Conservation (phyloP, 2,888 invertebrate genomes). For the Tipula helvola region DNA sequence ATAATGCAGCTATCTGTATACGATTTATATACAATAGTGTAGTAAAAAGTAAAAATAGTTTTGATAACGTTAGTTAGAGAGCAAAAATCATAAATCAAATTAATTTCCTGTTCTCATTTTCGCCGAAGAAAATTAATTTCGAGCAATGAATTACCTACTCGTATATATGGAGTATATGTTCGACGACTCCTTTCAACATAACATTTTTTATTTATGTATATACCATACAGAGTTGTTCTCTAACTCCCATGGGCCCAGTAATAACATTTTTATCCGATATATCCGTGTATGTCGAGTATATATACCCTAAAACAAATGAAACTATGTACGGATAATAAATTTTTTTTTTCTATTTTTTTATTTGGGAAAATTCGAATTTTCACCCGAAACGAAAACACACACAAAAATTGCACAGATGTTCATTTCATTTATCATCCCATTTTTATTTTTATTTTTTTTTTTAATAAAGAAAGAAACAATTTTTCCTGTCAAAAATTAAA, state of each 20-base stretch:
- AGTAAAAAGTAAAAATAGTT: background rate
- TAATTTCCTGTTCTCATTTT: background rate
- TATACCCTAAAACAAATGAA: background rate
- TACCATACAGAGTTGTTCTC: background rate
- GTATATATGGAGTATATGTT: background rate
- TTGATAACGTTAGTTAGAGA: background rate
- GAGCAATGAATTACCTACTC: background rate
- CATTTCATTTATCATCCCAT: background rate
- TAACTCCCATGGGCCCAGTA: background rate
- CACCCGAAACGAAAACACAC: background rate
- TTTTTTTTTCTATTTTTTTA: background rate
- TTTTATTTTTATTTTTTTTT: background rate
- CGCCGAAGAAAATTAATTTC: background rate
- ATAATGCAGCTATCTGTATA: background rate
- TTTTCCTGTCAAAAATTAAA: slow-evolving; percentile 4
- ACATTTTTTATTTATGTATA: background rate
- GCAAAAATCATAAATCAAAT: background rate
- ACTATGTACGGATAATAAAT: background rate
- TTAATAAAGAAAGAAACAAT: background rate
- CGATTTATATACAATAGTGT: background rate
- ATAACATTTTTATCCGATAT: background rate
- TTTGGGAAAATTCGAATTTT: background rate
- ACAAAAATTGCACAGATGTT: background rate
- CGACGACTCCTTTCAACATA: background rate
- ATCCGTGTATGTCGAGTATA: background rate